Base-by-base conservation (phyloP, 2,888 invertebrate species). In the Xanthorhoe spadicearia region DNA sequence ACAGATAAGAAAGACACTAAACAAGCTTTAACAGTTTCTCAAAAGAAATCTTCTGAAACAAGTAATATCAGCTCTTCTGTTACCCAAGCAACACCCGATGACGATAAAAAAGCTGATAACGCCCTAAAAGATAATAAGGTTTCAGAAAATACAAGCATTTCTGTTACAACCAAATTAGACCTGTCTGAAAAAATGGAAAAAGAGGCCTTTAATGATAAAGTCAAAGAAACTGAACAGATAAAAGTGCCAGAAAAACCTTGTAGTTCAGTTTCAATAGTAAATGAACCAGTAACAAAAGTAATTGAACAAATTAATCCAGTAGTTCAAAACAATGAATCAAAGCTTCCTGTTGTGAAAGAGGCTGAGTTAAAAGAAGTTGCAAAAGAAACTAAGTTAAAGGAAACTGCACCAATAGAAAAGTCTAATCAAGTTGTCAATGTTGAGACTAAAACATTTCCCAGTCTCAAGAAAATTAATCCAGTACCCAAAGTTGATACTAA, bases 381-480 rank as follows among this genome's bases (percentile, higher is more conserved):
- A 5, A 66, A 62, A 13, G 53, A 51, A 56, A 18, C 19, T 43
- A 52, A 59, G 6, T 18, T 23, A 8, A 66, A 62, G 13, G n/a
- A 2, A 38, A 8, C 18, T 23, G 54, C 50, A 48, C 50, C 15
- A 19, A 55, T 9, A 15, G 19, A 50, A 54, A 38, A 61, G 9
- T 15, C 49, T 49, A 23, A 49, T 61, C 23, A 43, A 49, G n/a
- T 61, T 28, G 43, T 19, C 38, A 56, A 35, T 32, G 56, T n/a
- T 7, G 38, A 56, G 9, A n/a, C 15, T 23, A 46, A 49, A 19
- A n/a, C 8, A 15, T 32, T 43, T 23, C 13, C 28, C 1, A 46
- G 32, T 15, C 6, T 32, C n/a, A 43, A 50, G 0, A 43, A 50
- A 43, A 4, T 18, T 0, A 56, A 43, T 23, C 23, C 50, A 46